Base-by-base conservation (phyloP, 2,888 invertebrate genomes). In the Listrodromus nycthemerus region DNA sequence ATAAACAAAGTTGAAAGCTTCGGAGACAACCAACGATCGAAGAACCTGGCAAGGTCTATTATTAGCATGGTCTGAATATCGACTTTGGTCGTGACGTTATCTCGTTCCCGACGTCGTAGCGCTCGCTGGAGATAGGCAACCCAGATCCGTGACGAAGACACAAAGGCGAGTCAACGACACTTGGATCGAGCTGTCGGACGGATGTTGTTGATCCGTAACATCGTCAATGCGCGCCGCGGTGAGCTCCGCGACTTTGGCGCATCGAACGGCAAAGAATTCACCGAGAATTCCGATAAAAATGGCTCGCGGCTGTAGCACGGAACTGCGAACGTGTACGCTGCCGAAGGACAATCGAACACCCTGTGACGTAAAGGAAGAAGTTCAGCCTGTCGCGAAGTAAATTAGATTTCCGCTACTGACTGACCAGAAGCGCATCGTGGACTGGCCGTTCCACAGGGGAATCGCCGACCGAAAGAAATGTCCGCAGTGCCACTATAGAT, bases 121-220 rank as follows among this genome's bases (percentile, higher is more conserved):
- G 67, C 55, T 67, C 73, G 65, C 61, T 63, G 48, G 37, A 83
- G 80, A 80, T 80, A 82, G 76, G 70, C 85, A 79, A 85, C 83
- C 80, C 77, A 84, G 84, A 81, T 81, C 78, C 80, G 80, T 78
- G 84, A 84, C 84, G 75, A 74, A 81, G 84, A 65, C 77, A 84
- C 84, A 84, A 84, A 84, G 84, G 69, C 63, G 80, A 84, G 80
- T 84, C 84, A 84, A 84, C 80, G 84, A 84, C 84, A 74, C 84
- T 80, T 74, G 80, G 80, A 76, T 21, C 24, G 24, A 61, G 21
- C 45, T 13, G 45, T 82, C 19, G 24, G 45, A 21, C 2, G 63
- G 71, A 67, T 61, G 80, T 55, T 66, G 79, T 71, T 66, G 71
- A 79, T 79, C 52, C 65, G 61, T 19, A 50, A 73, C 30, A 2